Conservation (phyloP, 2,797 vertebrate species). For the Poecilia velifera region DNA sequence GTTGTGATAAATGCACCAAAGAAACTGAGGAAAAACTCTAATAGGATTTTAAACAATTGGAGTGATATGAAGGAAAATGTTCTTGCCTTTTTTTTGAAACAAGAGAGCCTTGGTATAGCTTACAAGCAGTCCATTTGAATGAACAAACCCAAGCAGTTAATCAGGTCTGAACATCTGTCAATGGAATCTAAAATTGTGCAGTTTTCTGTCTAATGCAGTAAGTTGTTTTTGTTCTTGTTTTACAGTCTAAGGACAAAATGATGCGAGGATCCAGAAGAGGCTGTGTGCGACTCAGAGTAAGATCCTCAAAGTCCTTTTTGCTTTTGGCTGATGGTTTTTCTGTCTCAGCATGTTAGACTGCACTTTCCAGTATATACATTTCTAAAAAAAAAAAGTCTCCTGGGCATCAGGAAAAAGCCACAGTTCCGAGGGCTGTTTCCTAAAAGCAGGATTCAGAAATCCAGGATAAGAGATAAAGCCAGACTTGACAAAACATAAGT, state of each 20-base stretch:
- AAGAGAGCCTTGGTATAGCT: not conserved
- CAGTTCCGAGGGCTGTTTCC: too few species aligned
- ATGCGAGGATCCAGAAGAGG: slow-evolving; percentile 99
- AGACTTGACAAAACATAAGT: too few species aligned
- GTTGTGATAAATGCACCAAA: not conserved
- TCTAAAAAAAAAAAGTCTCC: not conserved
- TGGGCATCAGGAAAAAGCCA: not conserved
- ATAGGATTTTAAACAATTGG: not conserved
- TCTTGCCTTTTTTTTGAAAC: not conserved
- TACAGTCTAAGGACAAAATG: slow-evolving; percentile 99
- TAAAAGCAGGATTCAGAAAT: too few species aligned
- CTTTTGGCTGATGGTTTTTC: not conserved
- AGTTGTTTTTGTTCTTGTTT: slow-evolving; percentile 62
- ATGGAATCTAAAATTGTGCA: not conserved
- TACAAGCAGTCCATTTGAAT: not conserved
- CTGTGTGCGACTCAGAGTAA: slow-evolving; percentile 96
- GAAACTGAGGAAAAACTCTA: not conserved
- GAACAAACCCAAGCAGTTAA: not conserved
- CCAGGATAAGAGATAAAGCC: too few species aligned
- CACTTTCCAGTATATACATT: not conserved
- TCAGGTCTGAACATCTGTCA: not conserved
- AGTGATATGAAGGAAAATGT: not conserved
- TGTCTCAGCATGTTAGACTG: not conserved
- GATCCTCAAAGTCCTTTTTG: slow-evolving; percentile 33
- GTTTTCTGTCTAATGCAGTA: not conserved